Conservation (phyloP, 23 tunicate species). For the Trididemnum clinides region DNA sequence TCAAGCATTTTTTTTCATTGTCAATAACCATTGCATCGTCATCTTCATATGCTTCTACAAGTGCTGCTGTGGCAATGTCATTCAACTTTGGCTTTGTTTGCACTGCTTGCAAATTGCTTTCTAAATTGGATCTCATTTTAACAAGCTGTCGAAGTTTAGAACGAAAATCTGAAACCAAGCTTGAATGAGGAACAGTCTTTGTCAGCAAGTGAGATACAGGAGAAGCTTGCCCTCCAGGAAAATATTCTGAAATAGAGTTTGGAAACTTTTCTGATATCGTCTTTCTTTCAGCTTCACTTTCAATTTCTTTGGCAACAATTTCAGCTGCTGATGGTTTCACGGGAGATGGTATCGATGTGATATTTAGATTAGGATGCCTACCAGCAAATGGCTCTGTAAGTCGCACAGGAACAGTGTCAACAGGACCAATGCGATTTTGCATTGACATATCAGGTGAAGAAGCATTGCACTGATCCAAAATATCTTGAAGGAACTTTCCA, state of each 20-base stretch:
- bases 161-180: conserved; percentile 37
- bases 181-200: conserved; percentile 26
- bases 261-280: conserved; percentile 58
- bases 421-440: not conserved
- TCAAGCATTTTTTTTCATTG: not conserved
- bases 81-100: conserved; percentile 48
- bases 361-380: not conserved
- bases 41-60: not conserved
- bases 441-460: conserved; percentile 24
- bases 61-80: conserved; percentile 35
- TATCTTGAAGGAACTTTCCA: conserved; percentile 31
- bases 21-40: not conserved
- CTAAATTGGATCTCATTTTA: conserved; percentile 35
- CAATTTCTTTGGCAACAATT: conserved; percentile 30
- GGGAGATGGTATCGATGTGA: not conserved
- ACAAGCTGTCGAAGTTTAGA: conserved; percentile 16
- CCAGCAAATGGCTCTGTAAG: not conserved
- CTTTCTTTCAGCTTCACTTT: conserved; percentile 47
- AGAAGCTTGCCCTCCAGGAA: not conserved
- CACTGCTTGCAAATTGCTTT: conserved; percentile 55
- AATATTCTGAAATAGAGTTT: conserved; percentile 51
- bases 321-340: conserved; percentile 6
- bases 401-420: not conserved
- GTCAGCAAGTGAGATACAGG: conserved; percentile 6
- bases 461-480: conserved; percentile 35